Evolutionary conservation across 2,797 vertebrate genomes (phyloP).

Genomic region (Dromococcyx pavoninus): DNA sequence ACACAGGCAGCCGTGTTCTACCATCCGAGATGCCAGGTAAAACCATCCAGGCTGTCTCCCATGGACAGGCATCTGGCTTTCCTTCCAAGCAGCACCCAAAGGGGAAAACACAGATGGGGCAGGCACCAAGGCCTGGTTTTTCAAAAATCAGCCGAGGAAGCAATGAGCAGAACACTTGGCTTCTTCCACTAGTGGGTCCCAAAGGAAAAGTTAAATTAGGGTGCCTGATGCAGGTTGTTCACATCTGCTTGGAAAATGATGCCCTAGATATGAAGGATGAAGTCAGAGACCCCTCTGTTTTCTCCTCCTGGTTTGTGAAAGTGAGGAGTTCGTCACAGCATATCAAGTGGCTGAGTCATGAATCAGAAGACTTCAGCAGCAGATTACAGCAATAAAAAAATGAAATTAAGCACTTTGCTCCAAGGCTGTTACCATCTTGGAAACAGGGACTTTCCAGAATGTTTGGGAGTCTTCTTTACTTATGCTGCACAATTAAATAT

Average conservation of each 20-base stretch:
- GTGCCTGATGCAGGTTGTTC: not conserved
- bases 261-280: not conserved
- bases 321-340: not conserved
- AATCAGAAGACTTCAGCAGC: slow-evolving; percentile 32
- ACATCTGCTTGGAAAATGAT: not conserved
- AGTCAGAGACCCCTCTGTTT: not conserved
- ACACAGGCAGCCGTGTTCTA: not conserved
- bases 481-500: slow-evolving; percentile 43
- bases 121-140: not conserved
- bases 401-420: not conserved
- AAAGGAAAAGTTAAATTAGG: not conserved
- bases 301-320: not conserved
- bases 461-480: not conserved
- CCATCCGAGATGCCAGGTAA: fast-evolving
- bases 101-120: not conserved
- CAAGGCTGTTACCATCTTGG: not conserved
- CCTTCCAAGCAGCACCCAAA: not conserved
- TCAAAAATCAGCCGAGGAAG: not conserved
- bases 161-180: not conserved
- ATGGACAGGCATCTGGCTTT: not conserved
- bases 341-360: slow-evolving; percentile 40
- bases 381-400: slow-evolving; percentile 3
- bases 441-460: slow-evolving; percentile 14
- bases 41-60: fast-evolving
- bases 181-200: not conserved